phyloP scores from a whole-genome alignment of 2,113 vertebrate species.

The Passer montanus region DNA sequence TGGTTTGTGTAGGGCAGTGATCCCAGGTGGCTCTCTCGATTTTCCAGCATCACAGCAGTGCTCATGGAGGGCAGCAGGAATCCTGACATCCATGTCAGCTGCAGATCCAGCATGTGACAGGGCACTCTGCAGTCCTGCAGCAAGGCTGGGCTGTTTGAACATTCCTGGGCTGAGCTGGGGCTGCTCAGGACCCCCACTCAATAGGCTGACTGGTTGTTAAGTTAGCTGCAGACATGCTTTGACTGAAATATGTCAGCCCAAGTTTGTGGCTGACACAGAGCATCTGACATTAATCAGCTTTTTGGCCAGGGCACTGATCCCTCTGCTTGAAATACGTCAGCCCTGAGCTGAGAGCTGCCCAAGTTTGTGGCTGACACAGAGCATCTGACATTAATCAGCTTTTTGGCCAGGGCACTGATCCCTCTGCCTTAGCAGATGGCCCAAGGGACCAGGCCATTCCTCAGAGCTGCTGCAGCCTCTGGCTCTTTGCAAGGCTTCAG shows the following conservation, averaged over 20 bases:
- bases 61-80: neutral
- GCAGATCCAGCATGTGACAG: neutral
- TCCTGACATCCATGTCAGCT: neutral
- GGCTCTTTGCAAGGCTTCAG: neutral
- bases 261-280: neutral
- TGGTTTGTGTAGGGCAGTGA: neutral
- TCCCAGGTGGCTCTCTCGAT: conserved; percentile 35
- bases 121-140: conserved; percentile 30
- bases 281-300: neutral
- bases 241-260: conserved; percentile 39
- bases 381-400: neutral
- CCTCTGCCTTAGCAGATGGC: neutral
- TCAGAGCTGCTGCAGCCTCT: neutral
- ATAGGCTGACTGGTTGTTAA: neutral
- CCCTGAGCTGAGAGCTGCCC: neutral
- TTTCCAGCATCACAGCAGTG: neutral
- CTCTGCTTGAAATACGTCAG: too few species aligned
- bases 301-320: too few species aligned
- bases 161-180: neutral
- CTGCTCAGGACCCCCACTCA: neutral
- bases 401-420: neutral
- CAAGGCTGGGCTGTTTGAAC: neutral
- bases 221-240: conserved; percentile 8
- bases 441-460: neutral
- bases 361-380: neutral